These are phyloP conservation scores for Xiphorhynchus erythropygius DNA, from an alignment of 2,797 vertebrate genomes.

Conservation along the genomic window DNA sequence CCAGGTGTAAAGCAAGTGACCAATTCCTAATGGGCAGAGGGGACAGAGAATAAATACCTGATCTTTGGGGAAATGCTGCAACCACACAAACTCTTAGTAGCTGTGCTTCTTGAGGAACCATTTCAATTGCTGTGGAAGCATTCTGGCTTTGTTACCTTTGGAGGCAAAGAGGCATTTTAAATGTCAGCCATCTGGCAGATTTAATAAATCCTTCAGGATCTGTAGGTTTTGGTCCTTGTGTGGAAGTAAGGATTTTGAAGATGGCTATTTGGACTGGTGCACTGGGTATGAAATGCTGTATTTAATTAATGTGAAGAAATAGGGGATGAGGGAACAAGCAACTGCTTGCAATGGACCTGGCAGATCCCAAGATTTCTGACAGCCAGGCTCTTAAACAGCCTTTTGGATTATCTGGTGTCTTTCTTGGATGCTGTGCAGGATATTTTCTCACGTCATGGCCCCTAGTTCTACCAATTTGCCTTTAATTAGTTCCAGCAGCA, in stretches of 20 bases:
- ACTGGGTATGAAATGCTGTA: background rate
- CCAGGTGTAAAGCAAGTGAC: background rate
- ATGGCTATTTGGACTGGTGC: background rate
- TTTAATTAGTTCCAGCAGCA: slow-evolving; percentile 50
- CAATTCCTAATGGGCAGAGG: background rate
- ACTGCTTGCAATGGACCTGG: background rate
- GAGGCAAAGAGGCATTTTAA: background rate
- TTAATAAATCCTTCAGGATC: background rate
- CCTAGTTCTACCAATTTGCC: background rate
- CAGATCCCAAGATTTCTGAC: background rate
- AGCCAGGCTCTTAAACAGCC: background rate
- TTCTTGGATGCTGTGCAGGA: background rate
- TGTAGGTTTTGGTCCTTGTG: background rate
- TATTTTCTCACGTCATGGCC: background rate
- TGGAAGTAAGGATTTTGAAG: background rate
- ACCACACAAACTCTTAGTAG: background rate
- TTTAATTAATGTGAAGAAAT: background rate
- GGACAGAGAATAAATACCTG: background rate
- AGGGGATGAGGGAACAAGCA: background rate
- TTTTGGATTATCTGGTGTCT: slow-evolving; percentile 20
- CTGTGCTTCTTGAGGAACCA: background rate
- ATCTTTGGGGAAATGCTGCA: background rate
- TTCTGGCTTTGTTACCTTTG: background rate
- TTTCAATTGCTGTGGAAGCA: background rate
- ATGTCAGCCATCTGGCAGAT: background rate